Evolutionary conservation across 2,888 invertebrate genomes (phyloP), one percentile per base, ranked within the genome.

Genomic region (Pelosia muscerda): DNA sequence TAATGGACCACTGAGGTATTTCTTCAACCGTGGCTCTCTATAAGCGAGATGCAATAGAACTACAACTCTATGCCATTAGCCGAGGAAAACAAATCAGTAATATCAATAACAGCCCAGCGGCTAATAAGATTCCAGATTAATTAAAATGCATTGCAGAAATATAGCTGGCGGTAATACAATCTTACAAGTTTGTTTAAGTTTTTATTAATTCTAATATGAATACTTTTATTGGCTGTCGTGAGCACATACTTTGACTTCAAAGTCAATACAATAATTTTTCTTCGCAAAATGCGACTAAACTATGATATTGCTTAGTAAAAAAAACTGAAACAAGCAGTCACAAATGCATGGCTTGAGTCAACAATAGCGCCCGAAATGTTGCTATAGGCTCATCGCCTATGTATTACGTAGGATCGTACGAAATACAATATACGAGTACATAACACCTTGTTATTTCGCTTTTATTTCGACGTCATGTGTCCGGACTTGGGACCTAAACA

Each of bases 371-470:
- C n/a, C n/a, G n/a, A n/a, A n/a, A n/a, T n/a, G n/a, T n/a, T n/a
- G n/a, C n/a, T n/a, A n/a, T n/a, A n/a, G n/a, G n/a, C n/a, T n/a
- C n/a, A n/a, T n/a, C n/a, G n/a, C n/a, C n/a, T n/a, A n/a, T n/a
- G n/a, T n/a, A n/a, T n/a, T n/a, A n/a, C n/a, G n/a, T 85, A 83
- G 82, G 86, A 85, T 84, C 84, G 81, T 83, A 83, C 81, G 78
- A 72, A 78, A 82, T 82, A 82, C 82, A 78, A 84, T 83, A 84
- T 82, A 78, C 77, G 64, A 76, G 76, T 74, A 73, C 78, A 34
- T 73, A 74, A 4, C 2, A 2, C 3, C 75, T 78, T 79, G 53
- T 80, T 75, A 80, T 73, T 70, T 71, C 74, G 71, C 68, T 79
- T 76, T 79, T 81, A 79, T 79, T 77, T 75, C n/a, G n/a, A n/a